phyloP scores from a whole-genome alignment of 1,140 invertebrate genomes.

The Stegodyphus mimosarum region DNA sequence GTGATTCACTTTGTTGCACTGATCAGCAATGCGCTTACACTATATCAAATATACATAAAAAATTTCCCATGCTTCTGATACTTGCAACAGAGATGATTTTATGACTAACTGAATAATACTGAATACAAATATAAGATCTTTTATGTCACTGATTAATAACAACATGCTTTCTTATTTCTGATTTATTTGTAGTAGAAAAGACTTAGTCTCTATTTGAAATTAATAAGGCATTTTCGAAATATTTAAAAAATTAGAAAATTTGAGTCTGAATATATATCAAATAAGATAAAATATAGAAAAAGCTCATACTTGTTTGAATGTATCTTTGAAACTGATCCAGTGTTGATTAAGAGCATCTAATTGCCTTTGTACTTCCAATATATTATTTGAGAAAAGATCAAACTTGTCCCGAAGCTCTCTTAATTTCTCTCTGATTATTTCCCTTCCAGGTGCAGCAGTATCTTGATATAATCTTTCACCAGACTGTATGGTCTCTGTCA shows the following conservation, averaged over 20 bases:
- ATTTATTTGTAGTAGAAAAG: too few species aligned
- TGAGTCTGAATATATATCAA: background rate
- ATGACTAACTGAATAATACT: too few species aligned
- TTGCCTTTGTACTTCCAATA: constrained; percentile 70
- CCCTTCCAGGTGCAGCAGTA: constrained; percentile 88
- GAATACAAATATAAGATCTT: background rate
- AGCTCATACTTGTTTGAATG: constrained; percentile 78
- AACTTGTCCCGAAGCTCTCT: constrained; percentile 75
- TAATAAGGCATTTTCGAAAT: background rate
- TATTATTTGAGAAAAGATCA: constrained; percentile 67
- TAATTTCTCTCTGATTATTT: constrained; percentile 85
- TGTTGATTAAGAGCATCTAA: constrained; percentile 86
- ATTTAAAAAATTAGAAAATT: background rate
- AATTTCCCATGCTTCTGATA: too few species aligned
- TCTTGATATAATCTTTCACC: constrained; percentile 90
- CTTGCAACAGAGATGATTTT: too few species aligned
- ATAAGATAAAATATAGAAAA: background rate
- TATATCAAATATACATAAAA: too few species aligned
- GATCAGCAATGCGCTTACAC: too few species aligned
- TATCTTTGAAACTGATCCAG: constrained; percentile 86
- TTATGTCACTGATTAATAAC: background rate
- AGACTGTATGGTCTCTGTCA: constrained; percentile 42
- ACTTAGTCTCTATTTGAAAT: background rate
- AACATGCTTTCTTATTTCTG: background rate
- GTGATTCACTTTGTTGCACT: too few species aligned